A percentile compares a stretch with the other conserved stretches of the same genome.
Evolutionary conservation across 2,113 vertebrate species (phyloP).

Genomic region (Girardinichthys multiradiatus): DNA sequence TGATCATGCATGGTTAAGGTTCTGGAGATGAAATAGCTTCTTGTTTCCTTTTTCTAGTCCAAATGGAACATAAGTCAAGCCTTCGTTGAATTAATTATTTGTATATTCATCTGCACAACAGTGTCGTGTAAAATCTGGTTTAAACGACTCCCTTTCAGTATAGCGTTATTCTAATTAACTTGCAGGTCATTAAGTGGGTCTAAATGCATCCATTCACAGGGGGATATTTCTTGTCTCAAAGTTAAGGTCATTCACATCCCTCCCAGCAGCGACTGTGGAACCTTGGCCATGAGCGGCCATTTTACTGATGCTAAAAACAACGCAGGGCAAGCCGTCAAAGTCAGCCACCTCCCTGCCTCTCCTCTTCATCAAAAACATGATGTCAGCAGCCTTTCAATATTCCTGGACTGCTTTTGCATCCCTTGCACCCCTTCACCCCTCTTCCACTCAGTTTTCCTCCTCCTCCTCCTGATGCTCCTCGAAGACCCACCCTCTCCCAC

Average conservation of each 20-base stretch:
- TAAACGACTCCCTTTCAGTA: no score
- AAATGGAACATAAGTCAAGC: background rate
- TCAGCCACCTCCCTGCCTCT: slow-evolving; percentile 29
- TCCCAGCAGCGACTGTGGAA: slow-evolving; percentile 11
- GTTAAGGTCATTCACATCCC: background rate
- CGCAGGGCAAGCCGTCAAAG: slow-evolving; percentile 52
- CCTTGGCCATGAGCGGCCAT: slow-evolving; percentile 43
- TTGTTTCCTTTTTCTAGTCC: background rate
- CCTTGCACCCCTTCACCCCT: slow-evolving; percentile 59
- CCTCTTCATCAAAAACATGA: slow-evolving; percentile 51
- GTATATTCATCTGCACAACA: background rate
- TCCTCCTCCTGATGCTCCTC: slow-evolving; percentile 14
- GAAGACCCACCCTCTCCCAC: slow-evolving; percentile 57
- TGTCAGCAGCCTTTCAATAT: slow-evolving; percentile 58
- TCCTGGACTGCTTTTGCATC: slow-evolving; percentile 67
- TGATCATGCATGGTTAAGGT: background rate
- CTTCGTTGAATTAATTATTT: background rate
- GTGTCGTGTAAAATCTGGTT: no score
- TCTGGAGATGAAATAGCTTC: background rate
- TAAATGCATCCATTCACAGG: background rate
- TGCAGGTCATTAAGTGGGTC: background rate
- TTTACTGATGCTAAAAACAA: slow-evolving; percentile 58
- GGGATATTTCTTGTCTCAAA: background rate
- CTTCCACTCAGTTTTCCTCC: slow-evolving; percentile 13
- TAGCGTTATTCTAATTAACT: background rate